Evolutionary conservation across 2,113 vertebrate genomes (phyloP), one percentile per base, ranked within the genome.

Genomic region (Oplegnathus fasciatus): DNA sequence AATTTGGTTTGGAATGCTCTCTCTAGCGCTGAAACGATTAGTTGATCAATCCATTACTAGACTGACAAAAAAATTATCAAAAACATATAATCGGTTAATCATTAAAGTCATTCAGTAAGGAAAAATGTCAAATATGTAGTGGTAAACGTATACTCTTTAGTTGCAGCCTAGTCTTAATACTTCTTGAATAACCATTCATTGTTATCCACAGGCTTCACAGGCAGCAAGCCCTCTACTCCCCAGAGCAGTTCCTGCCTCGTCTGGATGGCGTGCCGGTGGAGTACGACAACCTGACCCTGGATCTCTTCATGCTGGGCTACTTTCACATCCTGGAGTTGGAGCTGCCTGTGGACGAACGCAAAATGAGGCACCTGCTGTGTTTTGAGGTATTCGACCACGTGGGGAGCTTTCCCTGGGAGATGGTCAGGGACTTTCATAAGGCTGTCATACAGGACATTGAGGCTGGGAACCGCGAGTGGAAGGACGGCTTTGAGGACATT

Each of bases 221-320:
- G 64, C 94, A 94, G 87, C 92, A 94, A 28, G 93, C 94, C 5
- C 94, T 95, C 28, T 97, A 96, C 82, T 98, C 98, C 0, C 98
- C 98, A 0, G 98, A 99, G 94, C 97, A 98, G 93, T 98, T 99
- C 90, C 93, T 99, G 52, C 95, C 96, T 2, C 93, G 93, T 2
- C 86, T 97, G 85, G 95, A 94, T 0, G 98, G 97, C 1, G 89
- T 91, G 0, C 92, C 96, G 0, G 75, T 90, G 40, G 95, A 96
- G 65, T 98, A 99, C 17, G 89, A 96, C 69, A 96, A 92, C 85
- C 95, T 99, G 88, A 96, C 97, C 1, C 94, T 98, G 78, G 98
- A 99, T 82, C 96, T 99, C 34, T 99, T 99, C 94, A 98, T 99
- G 98, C 94, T 99, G 69, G 98, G 98, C 52, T 99, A 99, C 95